Percentiles rank a stretch among this genome's conserved stretches.
phyloP scores from a whole-genome alignment of 2,113 vertebrate genomes.

The Sphyrna mokarran region DNA sequence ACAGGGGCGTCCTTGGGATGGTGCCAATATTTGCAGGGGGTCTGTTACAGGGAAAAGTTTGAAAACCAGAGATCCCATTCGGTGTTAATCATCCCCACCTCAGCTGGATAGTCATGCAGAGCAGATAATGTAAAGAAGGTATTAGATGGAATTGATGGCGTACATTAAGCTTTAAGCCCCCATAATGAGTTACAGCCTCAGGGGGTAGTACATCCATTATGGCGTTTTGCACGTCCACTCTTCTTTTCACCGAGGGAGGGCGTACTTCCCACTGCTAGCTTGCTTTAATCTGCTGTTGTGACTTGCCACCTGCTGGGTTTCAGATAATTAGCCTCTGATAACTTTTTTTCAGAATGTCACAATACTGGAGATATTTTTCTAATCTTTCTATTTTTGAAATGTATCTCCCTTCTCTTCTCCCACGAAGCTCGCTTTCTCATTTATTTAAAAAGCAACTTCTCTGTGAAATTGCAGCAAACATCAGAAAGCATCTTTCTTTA shows the following conservation, averaged over 20 bases:
- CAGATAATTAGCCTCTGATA: conserved; percentile 19
- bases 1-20: not conserved
- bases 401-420: not conserved
- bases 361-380: not conserved
- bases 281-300: not conserved
- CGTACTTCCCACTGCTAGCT: not conserved
- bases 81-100: not conserved
- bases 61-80: not conserved
- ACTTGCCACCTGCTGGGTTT: conserved; percentile 29
- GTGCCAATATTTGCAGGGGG: not conserved
- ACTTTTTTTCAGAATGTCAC: not conserved
- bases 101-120: conserved; percentile 12
- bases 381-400: not conserved
- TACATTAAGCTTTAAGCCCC: conserved; percentile 26
- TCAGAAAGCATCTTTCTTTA: not conserved
- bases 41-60: not conserved
- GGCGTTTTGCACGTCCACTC: not conserved
- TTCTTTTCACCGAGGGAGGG: conserved; percentile 24
- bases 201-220: conserved; percentile 13
- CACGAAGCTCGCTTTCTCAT: not conserved
- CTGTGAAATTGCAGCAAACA: not conserved
- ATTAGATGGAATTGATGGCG: conserved; percentile 15
- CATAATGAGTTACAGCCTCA: conserved; percentile 3
- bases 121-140: conserved; percentile 22
- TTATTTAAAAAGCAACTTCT: not conserved